These are phyloP conservation scores for Neotragus moschatus DNA, from an alignment of 2,113 vertebrate genomes.

Conservation along the genomic window DNA sequence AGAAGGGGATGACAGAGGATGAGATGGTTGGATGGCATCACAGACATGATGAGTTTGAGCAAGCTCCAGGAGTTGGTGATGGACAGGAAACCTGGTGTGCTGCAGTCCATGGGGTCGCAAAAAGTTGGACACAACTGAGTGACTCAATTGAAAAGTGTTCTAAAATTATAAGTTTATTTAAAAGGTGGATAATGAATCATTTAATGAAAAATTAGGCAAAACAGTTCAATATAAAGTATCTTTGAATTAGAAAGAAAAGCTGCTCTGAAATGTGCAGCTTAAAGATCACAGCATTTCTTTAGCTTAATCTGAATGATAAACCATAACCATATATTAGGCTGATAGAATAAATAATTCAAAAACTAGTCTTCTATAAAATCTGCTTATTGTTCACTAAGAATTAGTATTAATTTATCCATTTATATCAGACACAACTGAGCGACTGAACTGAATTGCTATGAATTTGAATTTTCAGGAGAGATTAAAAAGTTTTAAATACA, in stretches of 20 bases:
- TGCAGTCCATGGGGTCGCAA: not conserved
- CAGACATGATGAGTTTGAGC: not conserved
- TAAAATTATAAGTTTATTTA: not conserved
- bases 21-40: not conserved
- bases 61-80: not conserved
- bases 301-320: not conserved
- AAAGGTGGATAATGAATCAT: not conserved
- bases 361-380: not conserved
- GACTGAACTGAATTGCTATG: not conserved
- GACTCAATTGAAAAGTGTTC: not conserved
- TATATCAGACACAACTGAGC: not conserved
- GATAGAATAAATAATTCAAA: constrained; percentile 7
- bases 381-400: not conserved
- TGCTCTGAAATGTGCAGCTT: not conserved
- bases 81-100: not conserved
- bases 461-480: not conserved
- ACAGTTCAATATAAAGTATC: not conserved
- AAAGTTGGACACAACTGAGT: not conserved
- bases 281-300: not conserved
- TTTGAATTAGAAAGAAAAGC: not conserved
- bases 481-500: not conserved
- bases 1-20: not conserved
- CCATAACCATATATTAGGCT: not conserved
- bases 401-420: not conserved
- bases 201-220: not conserved